Percentiles rank a stretch among this genome's conserved stretches.
Evolutionary conservation across 2,888 invertebrate species (phyloP).

Genomic region (Parnassius mnemosyne): DNA sequence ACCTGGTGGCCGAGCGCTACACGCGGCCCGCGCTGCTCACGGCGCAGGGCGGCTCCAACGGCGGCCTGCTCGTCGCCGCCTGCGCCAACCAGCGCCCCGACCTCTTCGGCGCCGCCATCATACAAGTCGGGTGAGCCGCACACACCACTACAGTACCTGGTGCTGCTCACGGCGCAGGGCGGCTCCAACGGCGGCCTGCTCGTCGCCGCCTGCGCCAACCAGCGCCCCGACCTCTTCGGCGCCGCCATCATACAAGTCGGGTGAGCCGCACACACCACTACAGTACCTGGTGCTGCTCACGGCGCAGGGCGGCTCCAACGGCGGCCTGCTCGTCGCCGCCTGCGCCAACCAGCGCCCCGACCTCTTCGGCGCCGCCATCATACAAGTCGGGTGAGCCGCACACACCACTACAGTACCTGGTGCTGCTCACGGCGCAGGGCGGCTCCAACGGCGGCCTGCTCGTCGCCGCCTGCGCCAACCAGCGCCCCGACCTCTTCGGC

Average conservation of each 20-base stretch:
- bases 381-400: conserved; percentile 92
- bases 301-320: conserved; percentile 98
- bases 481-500: conserved; percentile 96
- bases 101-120: conserved; percentile 94
- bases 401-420: conserved; percentile 83
- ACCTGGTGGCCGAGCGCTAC: conserved; percentile 89
- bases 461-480: conserved; percentile 97
- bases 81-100: conserved; percentile 97
- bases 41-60: conserved; percentile 98
- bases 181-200: conserved; percentile 98
- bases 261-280: conserved; percentile 69
- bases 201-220: conserved; percentile 97
- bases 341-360: conserved; percentile 97
- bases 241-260: conserved; percentile 97
- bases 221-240: conserved; percentile 96
- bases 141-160: conserved; percentile 83
- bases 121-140: conserved; percentile 92
- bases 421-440: conserved; percentile 94
- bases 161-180: conserved; percentile 94
- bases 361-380: conserved; percentile 94
- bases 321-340: conserved; percentile 96
- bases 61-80: conserved; percentile 96
- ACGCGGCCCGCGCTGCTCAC: conserved; percentile 87
- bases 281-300: conserved; percentile 92
- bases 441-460: conserved; percentile 98